A percentile compares a stretch with the other conserved stretches of the same genome.
These are phyloP conservation scores for Reinhardtius hippoglossoides DNA, from an alignment of 2,113 vertebrate genomes.

Conservation along the genomic window DNA sequence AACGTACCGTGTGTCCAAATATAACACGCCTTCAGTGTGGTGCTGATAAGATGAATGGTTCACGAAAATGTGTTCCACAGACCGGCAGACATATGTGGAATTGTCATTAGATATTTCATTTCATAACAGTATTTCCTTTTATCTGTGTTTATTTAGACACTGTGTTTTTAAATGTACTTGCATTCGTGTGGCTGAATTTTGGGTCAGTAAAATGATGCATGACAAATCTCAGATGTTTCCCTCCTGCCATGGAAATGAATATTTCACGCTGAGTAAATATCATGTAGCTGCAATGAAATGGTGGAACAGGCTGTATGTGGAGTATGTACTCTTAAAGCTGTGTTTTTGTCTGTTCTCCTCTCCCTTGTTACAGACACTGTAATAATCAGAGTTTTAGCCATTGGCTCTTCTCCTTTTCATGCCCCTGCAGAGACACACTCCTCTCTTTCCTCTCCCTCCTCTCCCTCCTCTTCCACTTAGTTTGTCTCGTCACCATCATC, in stretches of 20 bases:
- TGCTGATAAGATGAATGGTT: no score
- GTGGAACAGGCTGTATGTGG: background rate
- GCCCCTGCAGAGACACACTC: slow-evolving; percentile 22
- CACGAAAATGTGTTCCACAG: no score
- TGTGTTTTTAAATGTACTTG: background rate
- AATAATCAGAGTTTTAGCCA: slow-evolving; percentile 23
- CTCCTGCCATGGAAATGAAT: background rate
- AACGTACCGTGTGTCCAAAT: no score
- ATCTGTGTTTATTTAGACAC: background rate
- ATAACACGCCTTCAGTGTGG: no score
- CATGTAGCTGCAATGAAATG: background rate
- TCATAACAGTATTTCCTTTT: background rate
- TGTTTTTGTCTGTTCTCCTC: background rate
- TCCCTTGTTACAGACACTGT: background rate
- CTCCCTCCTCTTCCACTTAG: background rate
- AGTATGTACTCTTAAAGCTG: background rate
- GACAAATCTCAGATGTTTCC: background rate
- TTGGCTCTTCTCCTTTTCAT: background rate
- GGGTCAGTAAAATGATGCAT: background rate
- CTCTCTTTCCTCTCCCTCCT: slow-evolving; percentile 18
- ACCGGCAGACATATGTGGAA: no score
- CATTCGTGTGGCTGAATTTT: background rate
- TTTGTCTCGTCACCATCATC: slow-evolving; percentile 29
- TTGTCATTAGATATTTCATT: no score
- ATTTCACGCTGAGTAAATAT: background rate